Percentiles rank a stretch among this genome's conserved stretches.
Conservation (phyloP, 2,888 invertebrate genomes). For the Diarsia rubi region DNA sequence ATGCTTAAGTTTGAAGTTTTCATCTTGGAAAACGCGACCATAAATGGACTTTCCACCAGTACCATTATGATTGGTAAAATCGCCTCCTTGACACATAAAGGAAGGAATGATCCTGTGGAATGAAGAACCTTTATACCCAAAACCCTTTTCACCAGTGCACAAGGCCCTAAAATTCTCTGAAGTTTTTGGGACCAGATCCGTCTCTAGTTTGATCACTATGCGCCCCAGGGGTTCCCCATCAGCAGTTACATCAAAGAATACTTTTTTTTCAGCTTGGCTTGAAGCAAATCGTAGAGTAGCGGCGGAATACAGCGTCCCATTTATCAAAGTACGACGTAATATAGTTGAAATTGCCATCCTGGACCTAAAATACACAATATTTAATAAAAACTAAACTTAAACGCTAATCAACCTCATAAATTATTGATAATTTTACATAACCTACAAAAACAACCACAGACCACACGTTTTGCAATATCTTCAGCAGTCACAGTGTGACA, state of each 20-base stretch:
- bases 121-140: constrained; percentile 97
- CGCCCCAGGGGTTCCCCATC: constrained; percentile 95
- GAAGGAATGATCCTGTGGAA: constrained; percentile 98
- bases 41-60: constrained; percentile 99
- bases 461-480: constrained; percentile 20
- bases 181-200: constrained; percentile 97
- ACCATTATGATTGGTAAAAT: constrained; percentile 98
- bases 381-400: not conserved
- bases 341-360: constrained; percentile 77
- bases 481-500: too few species aligned
- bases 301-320: constrained; percentile 85
- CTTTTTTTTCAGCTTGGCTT: constrained; percentile 87
- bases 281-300: constrained; percentile 84
- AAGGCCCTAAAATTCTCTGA: constrained; percentile 98
- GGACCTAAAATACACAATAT: constrained; percentile 30
- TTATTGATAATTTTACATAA: constrained; percentile 22
- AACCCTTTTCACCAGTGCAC: constrained; percentile 92
- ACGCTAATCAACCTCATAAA: not conserved
- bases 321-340: constrained; percentile 81
- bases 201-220: constrained; percentile 96
- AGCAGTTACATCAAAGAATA: constrained; percentile 97
- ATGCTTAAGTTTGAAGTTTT: constrained; percentile 98
- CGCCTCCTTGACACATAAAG: constrained; percentile 99
- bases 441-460: constrained; percentile 37
- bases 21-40: constrained; percentile 97